Evolutionary conservation across 64 coral and sea anemone species (phyloP).

Genomic region (Stichodactyla helianthus): DNA sequence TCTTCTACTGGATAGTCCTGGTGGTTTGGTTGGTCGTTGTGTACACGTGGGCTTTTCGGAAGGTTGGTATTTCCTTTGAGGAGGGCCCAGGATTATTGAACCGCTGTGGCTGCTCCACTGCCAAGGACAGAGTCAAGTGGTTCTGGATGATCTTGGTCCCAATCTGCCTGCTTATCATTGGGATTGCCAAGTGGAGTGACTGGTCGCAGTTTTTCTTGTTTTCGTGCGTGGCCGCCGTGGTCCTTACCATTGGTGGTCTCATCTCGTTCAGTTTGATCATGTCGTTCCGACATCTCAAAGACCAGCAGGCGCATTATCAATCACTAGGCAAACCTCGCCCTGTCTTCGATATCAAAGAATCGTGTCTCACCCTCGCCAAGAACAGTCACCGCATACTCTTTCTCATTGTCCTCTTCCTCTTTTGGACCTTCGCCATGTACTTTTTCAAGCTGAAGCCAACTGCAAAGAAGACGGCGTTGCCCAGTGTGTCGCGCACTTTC

Average conservation of each 20-base stretch:
- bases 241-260: conserved; percentile 58
- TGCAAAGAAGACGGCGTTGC: conserved; percentile 41
- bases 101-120: background rate
- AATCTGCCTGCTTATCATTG: conserved; percentile 71
- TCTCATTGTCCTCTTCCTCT: conserved; percentile 55
- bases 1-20: conserved; percentile 59
- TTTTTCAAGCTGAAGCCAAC: conserved; percentile 88
- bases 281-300: conserved; percentile 22
- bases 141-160: conserved; percentile 58
- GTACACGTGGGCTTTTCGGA: conserved; percentile 67
- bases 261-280: conserved; percentile 45
- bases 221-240: conserved; percentile 68
- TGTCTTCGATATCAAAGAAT: conserved; percentile 22
- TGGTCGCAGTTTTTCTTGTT: conserved; percentile 91
- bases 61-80: conserved; percentile 52
- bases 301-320: background rate
- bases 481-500: conserved; percentile 44
- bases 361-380: background rate
- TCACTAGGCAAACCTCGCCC: background rate
- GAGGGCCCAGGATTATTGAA: background rate
- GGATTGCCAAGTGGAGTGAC: conserved; percentile 36
- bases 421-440: conserved; percentile 96
- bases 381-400: conserved; percentile 63
- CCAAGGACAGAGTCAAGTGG: conserved; percentile 55
- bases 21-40: conserved; percentile 54